Base-by-base conservation (phyloP, 2,797 vertebrate genomes). In the Lacerta viridis region DNA sequence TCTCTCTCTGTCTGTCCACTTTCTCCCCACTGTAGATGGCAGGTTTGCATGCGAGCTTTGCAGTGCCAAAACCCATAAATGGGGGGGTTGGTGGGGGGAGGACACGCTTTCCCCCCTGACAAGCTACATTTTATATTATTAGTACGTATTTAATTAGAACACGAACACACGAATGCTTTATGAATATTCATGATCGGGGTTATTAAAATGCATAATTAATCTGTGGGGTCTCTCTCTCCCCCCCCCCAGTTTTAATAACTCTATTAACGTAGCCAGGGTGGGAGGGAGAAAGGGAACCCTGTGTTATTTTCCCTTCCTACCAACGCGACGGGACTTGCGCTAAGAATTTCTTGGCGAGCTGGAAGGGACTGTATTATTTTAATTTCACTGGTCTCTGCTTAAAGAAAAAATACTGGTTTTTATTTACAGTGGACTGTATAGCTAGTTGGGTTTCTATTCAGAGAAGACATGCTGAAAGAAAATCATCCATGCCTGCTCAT, bases 161-260 rank as follows among this genome's bases (percentile, higher is more conserved):
- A 84, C 0, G 88, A 95, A 94, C 91, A 88, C 93, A 89, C 90
- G 87, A 74, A 84, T 80, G 91, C 61, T 71, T 93, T 80, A 95
- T 97, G 96, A 97, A 97, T 97, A 97, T 97, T 97, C 95, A 97
- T 97, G 95, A 76, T 3, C 11, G 39, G 79, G 89, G 90, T 94
- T 95, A 95, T 97, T 97, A 96, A 96, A 94, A 96, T 95, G 94
- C 95, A 94, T 94, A 93, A 95, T 97, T 97, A 96, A 97, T 95
- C 80, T 66, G 88, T 85, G 72, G 1, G 83, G 46, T 41, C 86
- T 71, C 84, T 86, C 29, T 66, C 78, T 29, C 39, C 33, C 33
- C 43, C 41, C 20, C 4, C 59, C 81, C 66, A 66, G 71, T 85
- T 93, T 96, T 96, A 95, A 94, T 96, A 96, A 94, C 94, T 90